Conservation (phyloP, 23 tunicate species). For the Trididemnum clinides region DNA sequence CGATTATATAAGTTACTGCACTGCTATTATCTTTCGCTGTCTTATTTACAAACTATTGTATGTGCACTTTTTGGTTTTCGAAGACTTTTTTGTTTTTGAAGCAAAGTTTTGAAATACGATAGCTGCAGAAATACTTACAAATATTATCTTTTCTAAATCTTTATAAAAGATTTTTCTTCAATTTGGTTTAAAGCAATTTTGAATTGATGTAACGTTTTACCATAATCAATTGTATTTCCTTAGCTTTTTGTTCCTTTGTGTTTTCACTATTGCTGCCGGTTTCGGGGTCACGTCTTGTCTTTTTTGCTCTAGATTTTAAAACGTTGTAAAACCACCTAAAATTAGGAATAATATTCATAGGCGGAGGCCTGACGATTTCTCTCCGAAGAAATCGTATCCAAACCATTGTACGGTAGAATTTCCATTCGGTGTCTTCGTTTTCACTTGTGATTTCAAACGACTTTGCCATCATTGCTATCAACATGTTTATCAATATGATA, state of each 20-base stretch:
- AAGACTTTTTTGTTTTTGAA: too few relatives aligned
- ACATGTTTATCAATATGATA: constrained; percentile 87
- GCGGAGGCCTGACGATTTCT: constrained; percentile 77
- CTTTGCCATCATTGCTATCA: constrained; percentile 91
- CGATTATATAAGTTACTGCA: too few relatives aligned
- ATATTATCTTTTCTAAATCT: too few relatives aligned
- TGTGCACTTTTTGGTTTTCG: too few relatives aligned
- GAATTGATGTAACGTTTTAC: too few relatives aligned
- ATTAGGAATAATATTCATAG: constrained; percentile 85
- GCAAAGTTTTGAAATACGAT: too few relatives aligned
- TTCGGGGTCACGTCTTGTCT: too few relatives aligned
- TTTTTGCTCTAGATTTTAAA: not conserved
- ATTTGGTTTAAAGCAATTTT: not conserved
- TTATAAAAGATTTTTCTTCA: too few relatives aligned
- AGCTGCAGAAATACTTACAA: too few relatives aligned
- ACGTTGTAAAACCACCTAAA: constrained; percentile 8
- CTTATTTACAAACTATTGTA: too few relatives aligned
- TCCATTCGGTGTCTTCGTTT: constrained; percentile 75
- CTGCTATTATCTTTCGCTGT: too few relatives aligned
- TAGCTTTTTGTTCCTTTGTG: not conserved
- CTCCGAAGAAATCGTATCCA: constrained; percentile 87
- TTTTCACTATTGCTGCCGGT: not conserved
- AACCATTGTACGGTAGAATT: constrained; percentile 59
- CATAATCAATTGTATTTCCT: too few relatives aligned
- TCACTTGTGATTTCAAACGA: constrained; percentile 62